Evolutionary conservation across 2,797 vertebrate genomes (phyloP).

Genomic region (Emydoidea blandingii): DNA sequence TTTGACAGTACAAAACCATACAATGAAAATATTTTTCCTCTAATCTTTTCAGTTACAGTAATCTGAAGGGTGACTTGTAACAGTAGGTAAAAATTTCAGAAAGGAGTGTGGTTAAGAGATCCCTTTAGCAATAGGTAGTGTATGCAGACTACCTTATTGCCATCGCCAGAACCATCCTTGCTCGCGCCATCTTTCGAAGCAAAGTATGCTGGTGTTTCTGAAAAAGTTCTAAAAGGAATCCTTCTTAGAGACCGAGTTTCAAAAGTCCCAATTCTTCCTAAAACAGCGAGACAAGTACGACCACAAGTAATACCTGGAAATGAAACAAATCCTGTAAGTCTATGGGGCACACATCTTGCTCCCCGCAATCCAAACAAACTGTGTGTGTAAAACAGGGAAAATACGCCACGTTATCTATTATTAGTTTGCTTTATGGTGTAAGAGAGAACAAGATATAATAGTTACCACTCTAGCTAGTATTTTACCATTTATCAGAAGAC

Average conservation of each 20-base stretch:
- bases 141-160: slow-evolving; percentile 87
- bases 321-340: slow-evolving; percentile 13
- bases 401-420: not conserved
- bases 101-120: not conserved
- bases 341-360: not conserved
- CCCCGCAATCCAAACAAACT: not conserved
- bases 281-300: slow-evolving; percentile 86
- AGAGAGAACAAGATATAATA: not conserved
- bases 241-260: slow-evolving; percentile 83
- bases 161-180: slow-evolving; percentile 91
- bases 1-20: not conserved
- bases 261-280: slow-evolving; percentile 86
- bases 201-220: slow-evolving; percentile 89
- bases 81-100: fast-evolving
- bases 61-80: not conserved
- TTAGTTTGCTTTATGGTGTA: not conserved
- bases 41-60: not conserved
- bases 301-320: slow-evolving; percentile 87
- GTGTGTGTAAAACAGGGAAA: not conserved
- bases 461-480: not conserved
- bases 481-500: not conserved
- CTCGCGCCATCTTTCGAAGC: slow-evolving; percentile 92
- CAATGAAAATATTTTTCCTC: not conserved
- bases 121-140: not conserved
- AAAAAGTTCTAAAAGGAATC: slow-evolving; percentile 88